Conservation (phyloP, 1,140 invertebrate species). For the Ceratoteleas bidentatus region DNA sequence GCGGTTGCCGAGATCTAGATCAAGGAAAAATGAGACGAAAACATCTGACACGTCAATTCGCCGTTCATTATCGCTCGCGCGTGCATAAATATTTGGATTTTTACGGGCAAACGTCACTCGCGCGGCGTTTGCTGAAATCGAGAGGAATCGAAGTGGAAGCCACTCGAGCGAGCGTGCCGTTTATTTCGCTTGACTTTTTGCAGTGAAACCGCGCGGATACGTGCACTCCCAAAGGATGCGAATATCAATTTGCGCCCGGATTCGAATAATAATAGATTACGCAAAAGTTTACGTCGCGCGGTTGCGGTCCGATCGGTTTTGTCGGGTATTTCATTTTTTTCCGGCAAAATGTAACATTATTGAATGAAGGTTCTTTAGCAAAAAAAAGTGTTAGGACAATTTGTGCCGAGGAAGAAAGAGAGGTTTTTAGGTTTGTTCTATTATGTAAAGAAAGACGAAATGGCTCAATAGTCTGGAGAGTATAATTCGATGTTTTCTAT, state of each 20-base stretch:
- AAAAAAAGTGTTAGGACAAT: no score
- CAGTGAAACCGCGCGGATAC: neutral
- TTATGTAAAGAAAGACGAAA: no score
- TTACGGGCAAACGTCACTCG: slow-evolving; percentile 12
- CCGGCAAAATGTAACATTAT: no score
- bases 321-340: no score
- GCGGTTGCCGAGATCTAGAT: slow-evolving; percentile 1
- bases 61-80: slow-evolving; percentile 23
- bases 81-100: slow-evolving; percentile 15
- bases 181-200: neutral
- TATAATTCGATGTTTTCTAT: no score
- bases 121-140: slow-evolving; percentile 18
- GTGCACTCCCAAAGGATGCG: no score
- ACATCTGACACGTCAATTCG: slow-evolving; percentile 31
- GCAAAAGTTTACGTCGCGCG: neutral
- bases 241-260: no score
- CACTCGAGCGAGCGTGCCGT: slow-evolving; percentile 7
- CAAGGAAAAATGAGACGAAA: slow-evolving; percentile 9
- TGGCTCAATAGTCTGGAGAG: no score
- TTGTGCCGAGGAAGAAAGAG: no score
- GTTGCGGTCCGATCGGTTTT: no score
- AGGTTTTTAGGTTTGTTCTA: no score
- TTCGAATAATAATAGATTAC: neutral
- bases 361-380: no score
- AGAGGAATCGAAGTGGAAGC: slow-evolving; percentile 18